A percentile compares a stretch with the other conserved stretches of the same genome.
Conservation (phyloP, 2,888 invertebrate genomes). For the Scaptomyza caliginosa region DNA sequence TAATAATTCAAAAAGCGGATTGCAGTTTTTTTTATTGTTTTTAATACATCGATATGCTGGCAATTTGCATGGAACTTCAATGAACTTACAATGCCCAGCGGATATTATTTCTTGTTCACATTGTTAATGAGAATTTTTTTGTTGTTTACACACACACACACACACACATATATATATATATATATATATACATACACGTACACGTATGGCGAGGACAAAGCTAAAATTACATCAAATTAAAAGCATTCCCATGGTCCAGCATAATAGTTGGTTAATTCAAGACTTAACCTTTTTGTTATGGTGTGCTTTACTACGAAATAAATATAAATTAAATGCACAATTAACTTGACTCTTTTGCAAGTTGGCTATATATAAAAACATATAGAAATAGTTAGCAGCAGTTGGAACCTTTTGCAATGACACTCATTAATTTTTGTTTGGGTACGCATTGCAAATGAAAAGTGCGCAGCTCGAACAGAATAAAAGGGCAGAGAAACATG, state of each 20-base stretch:
- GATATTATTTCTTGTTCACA: slow-evolving; percentile 26
- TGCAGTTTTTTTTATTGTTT: neutral
- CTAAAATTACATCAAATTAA: slow-evolving; percentile 22
- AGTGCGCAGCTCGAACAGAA: slow-evolving; percentile 19
- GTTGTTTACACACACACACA: neutral
- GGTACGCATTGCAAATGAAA: slow-evolving; percentile 38
- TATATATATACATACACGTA: no score
- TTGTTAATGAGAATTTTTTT: slow-evolving; percentile 27
- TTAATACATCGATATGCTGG: neutral
- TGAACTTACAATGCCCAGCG: slow-evolving; percentile 4
- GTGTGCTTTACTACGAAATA: slow-evolving; percentile 24
- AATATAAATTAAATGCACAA: slow-evolving; percentile 47
- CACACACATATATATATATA: no score
- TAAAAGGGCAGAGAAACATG: neutral
- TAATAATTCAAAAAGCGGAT: slow-evolving; percentile 2
- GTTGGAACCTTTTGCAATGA: slow-evolving; percentile 27
- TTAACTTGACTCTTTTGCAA: slow-evolving; percentile 44
- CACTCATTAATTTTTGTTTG: slow-evolving; percentile 55
- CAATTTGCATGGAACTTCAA: slow-evolving; percentile 2
- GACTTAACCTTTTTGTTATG: slow-evolving; percentile 19
- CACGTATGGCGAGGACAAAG: neutral
- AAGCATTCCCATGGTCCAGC: slow-evolving; percentile 21
- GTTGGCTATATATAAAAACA: slow-evolving; percentile 24
- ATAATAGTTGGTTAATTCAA: slow-evolving; percentile 25
- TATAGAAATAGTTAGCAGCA: slow-evolving; percentile 23